Evolutionary conservation across 1,140 invertebrate genomes (phyloP), one percentile per base, ranked within the genome.

Genomic region (Drepana arcuata): DNA sequence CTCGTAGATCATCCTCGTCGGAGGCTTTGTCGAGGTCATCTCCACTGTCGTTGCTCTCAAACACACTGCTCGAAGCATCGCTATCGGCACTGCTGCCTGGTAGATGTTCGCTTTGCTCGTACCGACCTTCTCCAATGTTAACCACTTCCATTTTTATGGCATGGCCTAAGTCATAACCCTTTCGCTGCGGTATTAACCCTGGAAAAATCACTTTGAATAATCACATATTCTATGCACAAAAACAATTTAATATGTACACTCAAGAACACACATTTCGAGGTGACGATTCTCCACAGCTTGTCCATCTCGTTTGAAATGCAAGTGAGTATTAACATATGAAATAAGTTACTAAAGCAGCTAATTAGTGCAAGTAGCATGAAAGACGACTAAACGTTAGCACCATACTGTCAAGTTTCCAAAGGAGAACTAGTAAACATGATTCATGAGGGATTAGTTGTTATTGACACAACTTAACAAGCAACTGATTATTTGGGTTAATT

Each of bases 71-170:
- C 3, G 73, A 79, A 16, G 58, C 63, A 42, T 78, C 73, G 39
- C 70, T 75, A 9, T 72, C 70, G 25, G 49, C 43, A 50, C 63
- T 74, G 31, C 69, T 72, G n/a, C 65, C 55, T 5, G 67, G 74
- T 45, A 74, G 25, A 46, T 55, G 58, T 24, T 78, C 69, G 25
- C 48, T 66, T 30, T 70, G 67, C 48, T 78, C 69, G 46, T 75
- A 79, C 25, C 59, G 50, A 37, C 71, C 73, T 40, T 77, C 73
- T 21, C 63, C 65, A 55, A 66, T 52, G 36, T 70, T 72, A 7
- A 82, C 65, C 23, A 61, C 56, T 45, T 82, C 78, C 78, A 82
- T 79, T 59, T 72, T 79, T 65, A 82, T 79, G 26, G 71, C 74
- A 63, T 74, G 56, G 26, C 65, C 74, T 54, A 82, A 63, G 53